A percentile compares a stretch with the other conserved stretches of the same genome.
These are phyloP conservation scores for Vulpes ferrilata DNA, from an alignment of 2,113 vertebrate species.

Conservation along the genomic window DNA sequence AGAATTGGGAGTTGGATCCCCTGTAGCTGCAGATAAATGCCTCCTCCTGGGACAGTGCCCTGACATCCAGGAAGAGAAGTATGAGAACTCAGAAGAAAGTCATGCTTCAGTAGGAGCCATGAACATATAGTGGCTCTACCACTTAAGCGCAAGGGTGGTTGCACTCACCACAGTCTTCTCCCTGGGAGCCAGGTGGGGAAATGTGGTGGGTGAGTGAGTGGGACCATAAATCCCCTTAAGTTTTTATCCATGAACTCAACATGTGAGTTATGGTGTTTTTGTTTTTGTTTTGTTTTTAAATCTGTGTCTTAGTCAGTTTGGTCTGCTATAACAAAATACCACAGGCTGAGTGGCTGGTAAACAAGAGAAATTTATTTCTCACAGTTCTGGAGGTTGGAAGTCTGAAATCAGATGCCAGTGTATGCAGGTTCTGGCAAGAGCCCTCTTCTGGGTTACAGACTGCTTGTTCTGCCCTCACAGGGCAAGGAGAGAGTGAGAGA, in stretches of 20 bases:
- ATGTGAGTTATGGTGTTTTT: neutral
- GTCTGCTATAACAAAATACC: neutral
- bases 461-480: neutral
- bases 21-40: neutral
- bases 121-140: neutral
- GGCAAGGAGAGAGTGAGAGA: neutral
- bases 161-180: neutral
- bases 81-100: neutral
- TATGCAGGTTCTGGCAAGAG: neutral
- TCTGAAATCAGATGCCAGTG: neutral
- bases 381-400: neutral
- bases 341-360: neutral
- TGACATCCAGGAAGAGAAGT: neutral
- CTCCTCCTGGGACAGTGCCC: neutral
- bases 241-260: neutral
- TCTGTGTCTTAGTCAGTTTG: neutral
- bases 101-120: neutral
- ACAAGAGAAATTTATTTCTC: neutral
- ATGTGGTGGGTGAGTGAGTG: neutral
- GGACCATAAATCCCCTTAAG: neutral
- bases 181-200: neutral
- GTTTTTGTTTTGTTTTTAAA: neutral
- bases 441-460: neutral
- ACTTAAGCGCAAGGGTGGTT: neutral
- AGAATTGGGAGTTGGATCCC: neutral